Base-by-base conservation (phyloP, 2,888 invertebrate species). In the Leptinotarsa juncta region DNA sequence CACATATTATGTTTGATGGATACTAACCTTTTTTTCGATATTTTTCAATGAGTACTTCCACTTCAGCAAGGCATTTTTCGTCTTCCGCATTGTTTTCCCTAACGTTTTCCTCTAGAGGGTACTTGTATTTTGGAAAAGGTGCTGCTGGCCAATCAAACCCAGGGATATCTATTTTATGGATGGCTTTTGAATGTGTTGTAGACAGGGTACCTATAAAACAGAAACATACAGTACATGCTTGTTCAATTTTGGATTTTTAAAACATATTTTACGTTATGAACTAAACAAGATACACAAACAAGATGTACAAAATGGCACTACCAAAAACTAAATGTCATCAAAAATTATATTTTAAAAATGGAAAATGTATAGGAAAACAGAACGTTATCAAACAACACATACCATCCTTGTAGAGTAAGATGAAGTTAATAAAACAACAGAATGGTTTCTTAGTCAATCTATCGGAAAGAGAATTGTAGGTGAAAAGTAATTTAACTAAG, bases 131-230 rank as follows among this genome's bases (percentile, higher is more conserved):
- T 55, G 99, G 99, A 87, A 98, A 99, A 20, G 92, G 89, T 14
- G 98, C 97, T 23, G 95, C 92, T 0, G 99, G 99, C 99, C 99
- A 99, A 85, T 97, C 95, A 80, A 98, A 95, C 0, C 96, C 92
- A 0, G 99, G 98, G 20, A 97, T 91, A 87, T 99, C 99, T 78
- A 99, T 88, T 89, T 99, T 99, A 85, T 99, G 98, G 83, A 97
- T 95, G 53, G 96, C 93, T 89, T 99, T 99, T 15, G 98, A 97
- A 86, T 98, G 96, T 1, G 99, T 99, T 0, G 95, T 93, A 0
- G 95, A 91, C 18, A 97, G 88, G 3, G 92, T 91, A 16, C 96
- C 62, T 62, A 7, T 0, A n/a, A 18, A 32, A 32, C 10, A n/a
- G 12, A 3, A n/a, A 23, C 18, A 18, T 55, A 18, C 10, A 20